Evolutionary conservation across 2,797 vertebrate species (phyloP), one percentile per base, ranked within the genome.

Genomic region (Syngnathus acus): DNA sequence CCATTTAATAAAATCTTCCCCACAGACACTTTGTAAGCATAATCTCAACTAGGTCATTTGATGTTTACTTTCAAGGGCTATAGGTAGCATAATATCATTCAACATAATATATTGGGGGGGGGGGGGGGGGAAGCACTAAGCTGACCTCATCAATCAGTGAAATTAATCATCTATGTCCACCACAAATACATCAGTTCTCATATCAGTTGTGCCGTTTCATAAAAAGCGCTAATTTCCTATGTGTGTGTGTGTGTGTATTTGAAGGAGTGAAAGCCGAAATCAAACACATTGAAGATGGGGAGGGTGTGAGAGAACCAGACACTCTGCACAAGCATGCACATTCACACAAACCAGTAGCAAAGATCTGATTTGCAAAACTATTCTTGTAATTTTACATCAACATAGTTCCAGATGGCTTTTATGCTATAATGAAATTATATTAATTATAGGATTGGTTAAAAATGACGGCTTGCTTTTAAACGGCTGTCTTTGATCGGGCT

Each of bases 1-100:
- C 84, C 73, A 21, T 62, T 68, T 71, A 69, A 69, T 73, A 67
- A 73, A 79, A 68, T 74, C 74, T 80, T 72, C 72, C 79, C 78
- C 71, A 82, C 70, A 79, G 74, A 75, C 73, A 74, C 63, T 75
- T 65, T 67, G 69, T 66, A 72, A 62, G 42, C 55, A 55, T 69
- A 65, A 68, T 67, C 65, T 78, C 67, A 67, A 21, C 68, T 65
- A 21, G 10, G 58, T 53, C 67, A 69, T 62, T 61, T 42, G n/a
- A 55, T 17, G 1, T 47, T 26, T 64, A 9, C 43, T 37, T 64
- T 13, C 8, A 32, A 47, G 9, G 58, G 37, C 11, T 38, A 16
- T 1, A 38, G 3, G 9, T 58, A 39, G 13, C 11, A 57, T 2
- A 37, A 38, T 17, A 58, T 39, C 17, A n/a, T 39, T 39, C 26